A percentile compares a stretch with the other conserved stretches of the same genome.
Evolutionary conservation across 2,113 vertebrate species (phyloP).

Genomic region (Takifugu bimaculatus): DNA sequence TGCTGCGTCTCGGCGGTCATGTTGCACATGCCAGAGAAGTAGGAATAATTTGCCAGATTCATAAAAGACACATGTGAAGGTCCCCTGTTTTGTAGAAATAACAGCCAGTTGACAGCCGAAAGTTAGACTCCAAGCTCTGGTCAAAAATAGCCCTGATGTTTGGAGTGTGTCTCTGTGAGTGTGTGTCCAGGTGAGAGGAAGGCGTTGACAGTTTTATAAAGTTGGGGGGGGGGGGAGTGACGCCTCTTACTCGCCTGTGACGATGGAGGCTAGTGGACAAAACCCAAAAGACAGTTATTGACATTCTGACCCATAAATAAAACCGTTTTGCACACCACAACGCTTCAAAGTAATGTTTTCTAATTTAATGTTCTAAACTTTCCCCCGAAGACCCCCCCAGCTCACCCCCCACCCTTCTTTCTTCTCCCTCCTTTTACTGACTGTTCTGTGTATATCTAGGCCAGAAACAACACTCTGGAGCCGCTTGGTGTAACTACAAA

Average conservation of each 20-base stretch:
- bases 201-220: constrained; percentile 74
- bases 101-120: neutral
- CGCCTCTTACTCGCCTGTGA: constrained; percentile 59
- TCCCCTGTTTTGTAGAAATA: constrained; percentile 19
- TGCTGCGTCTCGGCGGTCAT: constrained; percentile 78
- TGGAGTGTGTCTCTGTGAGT: constrained; percentile 34
- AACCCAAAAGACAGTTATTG: neutral
- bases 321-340: neutral
- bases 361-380: neutral
- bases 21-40: constrained; percentile 79
- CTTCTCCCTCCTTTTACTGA: constrained; percentile 39
- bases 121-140: constrained; percentile 6
- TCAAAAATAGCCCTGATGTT: constrained; percentile 17
- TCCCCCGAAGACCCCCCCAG: neutral
- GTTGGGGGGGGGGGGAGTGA: constrained; percentile 52
- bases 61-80: constrained; percentile 68
- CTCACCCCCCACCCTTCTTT: constrained; percentile 5
- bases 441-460: constrained; percentile 57
- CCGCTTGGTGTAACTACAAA: constrained; percentile 52
- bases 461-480: constrained; percentile 72
- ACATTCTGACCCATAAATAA: neutral
- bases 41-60: constrained; percentile 81
- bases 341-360: neutral
- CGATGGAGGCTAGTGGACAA: constrained; percentile 43
- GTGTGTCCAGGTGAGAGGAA: constrained; percentile 73